Base-by-base conservation (phyloP, 2,113 vertebrate genomes). In the Pimephales promelas region DNA sequence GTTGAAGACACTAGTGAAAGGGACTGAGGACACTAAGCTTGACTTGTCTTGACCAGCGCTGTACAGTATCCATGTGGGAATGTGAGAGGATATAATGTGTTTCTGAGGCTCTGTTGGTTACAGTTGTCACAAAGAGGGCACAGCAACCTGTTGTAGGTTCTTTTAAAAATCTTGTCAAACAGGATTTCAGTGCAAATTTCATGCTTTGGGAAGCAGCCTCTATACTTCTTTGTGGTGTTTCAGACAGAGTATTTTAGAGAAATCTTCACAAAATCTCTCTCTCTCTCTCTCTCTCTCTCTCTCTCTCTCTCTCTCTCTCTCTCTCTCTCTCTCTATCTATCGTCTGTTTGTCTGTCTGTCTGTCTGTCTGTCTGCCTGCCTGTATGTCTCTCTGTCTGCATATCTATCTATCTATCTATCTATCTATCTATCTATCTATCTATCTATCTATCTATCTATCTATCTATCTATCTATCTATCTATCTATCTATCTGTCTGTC, bases 101-200 rank as follows among this genome's bases (percentile, higher is more conserved):
- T 57, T 36, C 13, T 59, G 26, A 76, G 28, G n/a, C 4, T 26
- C 76, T 31, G 57, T 28, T n/a, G 16, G 77, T 66, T 31, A 57
- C 10, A 24, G 11, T 31, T 43, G 31, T 11, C 57, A 79, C 36
- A 47, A 40, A 62, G 56, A 45, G 1, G 56, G 11, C 52, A 18
- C 56, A 45, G 3, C 64, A 80, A 80, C 59, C 78, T 49, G 78
- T 66, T 80, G 22, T 66, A 31, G 26, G 52, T 24, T 49, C 1
- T 52, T 64, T 49, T 20, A 26, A 34, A 80, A 80, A 80, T 34
- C 61, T 64, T 22, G 78, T 66, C 78, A 31, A 66, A 66, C 78
- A 22, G 78, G 61, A 80, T 80, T 79, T 66, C 26, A 34, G 45
- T 26, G 4, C 57, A 79, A 77, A 11, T 40, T 16, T 57, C 0